A percentile compares a stretch with the other conserved stretches of the same genome.
phyloP scores from a whole-genome alignment of 2,113 vertebrate genomes.

The Bubalus kerabau region DNA sequence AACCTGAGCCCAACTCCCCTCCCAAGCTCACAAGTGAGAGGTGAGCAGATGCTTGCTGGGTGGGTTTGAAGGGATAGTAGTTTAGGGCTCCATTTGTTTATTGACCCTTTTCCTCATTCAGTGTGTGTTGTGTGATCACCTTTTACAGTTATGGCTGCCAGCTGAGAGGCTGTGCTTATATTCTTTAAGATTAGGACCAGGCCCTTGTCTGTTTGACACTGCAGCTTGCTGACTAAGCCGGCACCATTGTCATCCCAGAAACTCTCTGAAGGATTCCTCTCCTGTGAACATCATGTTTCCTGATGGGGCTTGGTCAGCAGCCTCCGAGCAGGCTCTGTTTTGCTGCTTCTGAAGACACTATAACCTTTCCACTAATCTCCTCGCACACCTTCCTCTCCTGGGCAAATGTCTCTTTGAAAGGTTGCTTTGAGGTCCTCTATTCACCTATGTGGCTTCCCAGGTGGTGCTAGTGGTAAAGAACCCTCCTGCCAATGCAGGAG shows the following conservation, averaged over 20 bases:
- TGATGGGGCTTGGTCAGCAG: neutral
- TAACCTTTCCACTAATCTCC: neutral
- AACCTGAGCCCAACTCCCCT: fast-evolving
- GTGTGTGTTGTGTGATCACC: neutral
- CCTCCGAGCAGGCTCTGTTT: neutral
- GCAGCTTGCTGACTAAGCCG: neutral
- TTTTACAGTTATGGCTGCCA: neutral
- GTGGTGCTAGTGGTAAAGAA: neutral
- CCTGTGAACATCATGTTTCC: fast-evolving
- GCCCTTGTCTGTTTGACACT: neutral
- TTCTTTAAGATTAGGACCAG: neutral
- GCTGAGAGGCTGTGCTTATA: neutral
- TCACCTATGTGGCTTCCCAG: neutral
- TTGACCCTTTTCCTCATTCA: neutral
- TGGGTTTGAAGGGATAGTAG: neutral
- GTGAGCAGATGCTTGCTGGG: neutral
- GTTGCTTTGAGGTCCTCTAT: neutral
- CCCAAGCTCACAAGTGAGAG: neutral
- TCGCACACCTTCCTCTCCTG: neutral
- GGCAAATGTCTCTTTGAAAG: neutral
- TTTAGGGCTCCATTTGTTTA: neutral
- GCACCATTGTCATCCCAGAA: neutral
- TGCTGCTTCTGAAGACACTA: neutral
- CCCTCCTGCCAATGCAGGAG: neutral
- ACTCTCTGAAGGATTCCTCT: neutral